Percentiles rank a stretch among this genome's conserved stretches.
Evolutionary conservation across 2,797 vertebrate genomes (phyloP).

Genomic region (Melanotaenia trifasciata): DNA sequence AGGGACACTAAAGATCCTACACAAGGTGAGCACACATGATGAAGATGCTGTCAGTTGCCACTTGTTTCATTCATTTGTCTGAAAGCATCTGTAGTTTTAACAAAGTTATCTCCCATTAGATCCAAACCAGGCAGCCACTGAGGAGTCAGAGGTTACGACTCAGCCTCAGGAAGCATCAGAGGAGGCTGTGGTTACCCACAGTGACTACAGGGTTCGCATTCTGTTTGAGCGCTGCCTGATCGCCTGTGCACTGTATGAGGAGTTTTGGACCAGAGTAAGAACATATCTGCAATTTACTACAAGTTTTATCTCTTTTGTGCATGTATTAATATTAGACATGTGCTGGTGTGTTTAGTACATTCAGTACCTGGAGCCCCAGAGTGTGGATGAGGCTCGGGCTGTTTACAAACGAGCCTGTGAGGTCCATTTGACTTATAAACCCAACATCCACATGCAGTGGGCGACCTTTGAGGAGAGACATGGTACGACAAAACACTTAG

Average conservation of each 20-base stretch:
- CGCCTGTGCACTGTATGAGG: conserved; percentile 89
- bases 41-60: background rate
- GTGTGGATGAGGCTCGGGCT: conserved; percentile 79
- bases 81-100: conserved; percentile 8
- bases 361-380: conserved; percentile 83
- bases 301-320: background rate
- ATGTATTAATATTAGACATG: background rate
- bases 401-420: conserved; percentile 87
- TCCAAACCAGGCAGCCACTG: conserved; percentile 65
- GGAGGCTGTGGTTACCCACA: conserved; percentile 35
- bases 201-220: conserved; percentile 81
- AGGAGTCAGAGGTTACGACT: conserved; percentile 57
- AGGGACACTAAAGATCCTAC: conserved; percentile 43
- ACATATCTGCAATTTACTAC: background rate
- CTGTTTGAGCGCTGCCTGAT: conserved; percentile 91
- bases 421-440: conserved; percentile 84
- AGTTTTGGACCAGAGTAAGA: conserved; percentile 88
- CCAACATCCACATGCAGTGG: conserved; percentile 89
- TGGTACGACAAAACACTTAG: conserved; percentile 70
- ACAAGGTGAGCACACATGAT: conserved; percentile 44
- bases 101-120: conserved; percentile 35
- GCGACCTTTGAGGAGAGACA: conserved; percentile 90
- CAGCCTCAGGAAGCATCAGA: conserved; percentile 37
- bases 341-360: conserved; percentile 76
- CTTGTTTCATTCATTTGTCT: background rate